Conservation (phyloP, 2,888 invertebrate species). For the Anoncus sp. region DNA sequence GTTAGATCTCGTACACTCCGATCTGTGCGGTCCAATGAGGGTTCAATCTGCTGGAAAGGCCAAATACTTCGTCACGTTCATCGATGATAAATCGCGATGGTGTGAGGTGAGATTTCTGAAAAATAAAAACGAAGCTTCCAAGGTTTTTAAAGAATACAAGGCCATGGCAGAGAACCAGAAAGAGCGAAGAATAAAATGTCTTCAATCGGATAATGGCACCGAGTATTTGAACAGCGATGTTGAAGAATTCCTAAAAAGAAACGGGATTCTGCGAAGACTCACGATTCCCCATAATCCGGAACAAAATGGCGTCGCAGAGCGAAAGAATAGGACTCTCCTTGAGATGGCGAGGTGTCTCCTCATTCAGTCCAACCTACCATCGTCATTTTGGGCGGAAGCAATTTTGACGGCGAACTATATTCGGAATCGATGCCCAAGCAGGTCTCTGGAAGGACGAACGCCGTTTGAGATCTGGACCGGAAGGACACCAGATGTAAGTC, state of each 20-base stretch:
- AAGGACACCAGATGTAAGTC: conserved; percentile 58
- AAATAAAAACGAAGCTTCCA: conserved; percentile 61
- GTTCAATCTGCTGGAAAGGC: conserved; percentile 59
- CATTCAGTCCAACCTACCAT: conserved; percentile 60
- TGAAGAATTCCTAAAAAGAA: conserved; percentile 62
- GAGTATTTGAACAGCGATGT: conserved; percentile 67
- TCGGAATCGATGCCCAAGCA: conserved; percentile 51
- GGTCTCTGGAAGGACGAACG: conserved; percentile 35
- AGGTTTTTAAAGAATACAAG: conserved; percentile 65
- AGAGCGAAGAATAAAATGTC: conserved; percentile 61
- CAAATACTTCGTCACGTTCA: conserved; percentile 69
- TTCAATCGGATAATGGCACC: conserved; percentile 66
- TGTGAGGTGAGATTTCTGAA: conserved; percentile 65
- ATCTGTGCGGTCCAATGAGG: conserved; percentile 67
- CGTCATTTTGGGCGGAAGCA: conserved; percentile 63
- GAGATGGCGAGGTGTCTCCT: conserved; percentile 72
- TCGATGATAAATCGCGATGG: conserved; percentile 69
- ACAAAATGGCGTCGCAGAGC: conserved; percentile 73
- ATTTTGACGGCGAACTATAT: conserved; percentile 49
- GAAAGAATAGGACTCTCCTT: conserved; percentile 71
- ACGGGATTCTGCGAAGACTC: conserved; percentile 66
- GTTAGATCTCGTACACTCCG: conserved; percentile 46
- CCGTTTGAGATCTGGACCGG: conserved; percentile 54
- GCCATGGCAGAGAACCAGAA: conserved; percentile 63
- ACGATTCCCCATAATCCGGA: conserved; percentile 70